Conservation (phyloP, 2,888 invertebrate genomes). For the Stenolophus ochropezus region DNA sequence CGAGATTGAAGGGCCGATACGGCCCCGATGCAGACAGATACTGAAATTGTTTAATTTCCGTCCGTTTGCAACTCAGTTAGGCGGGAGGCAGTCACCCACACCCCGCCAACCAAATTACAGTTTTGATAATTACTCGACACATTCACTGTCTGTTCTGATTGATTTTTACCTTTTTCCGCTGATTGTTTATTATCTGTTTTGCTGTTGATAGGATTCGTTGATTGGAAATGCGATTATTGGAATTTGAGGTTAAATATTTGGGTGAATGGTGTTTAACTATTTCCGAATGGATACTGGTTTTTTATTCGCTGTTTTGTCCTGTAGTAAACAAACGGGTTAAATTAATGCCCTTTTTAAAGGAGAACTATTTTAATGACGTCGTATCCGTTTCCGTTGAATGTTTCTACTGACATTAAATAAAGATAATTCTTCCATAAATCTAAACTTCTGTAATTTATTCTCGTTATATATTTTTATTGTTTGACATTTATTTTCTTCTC, state of each 20-base stretch:
- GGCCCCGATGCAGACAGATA: conserved; percentile 32
- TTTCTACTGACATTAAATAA: background rate
- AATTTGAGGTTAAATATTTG: conserved; percentile 14
- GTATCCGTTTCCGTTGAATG: background rate
- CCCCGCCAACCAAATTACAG: conserved; percentile 34
- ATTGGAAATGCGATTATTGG: conserved; percentile 24
- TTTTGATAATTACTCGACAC: conserved; percentile 43
- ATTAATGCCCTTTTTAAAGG: background rate
- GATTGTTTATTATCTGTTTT: conserved; percentile 26
- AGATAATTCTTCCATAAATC: background rate
- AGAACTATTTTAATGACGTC: background rate
- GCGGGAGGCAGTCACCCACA: background rate
- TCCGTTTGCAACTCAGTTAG: conserved; percentile 16
- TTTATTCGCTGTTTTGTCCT: background rate
- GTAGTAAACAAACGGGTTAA: background rate
- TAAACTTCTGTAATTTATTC: background rate
- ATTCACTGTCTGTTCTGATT: conserved; percentile 27
- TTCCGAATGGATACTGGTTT: background rate
- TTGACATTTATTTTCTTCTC: background rate
- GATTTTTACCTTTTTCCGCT: conserved; percentile 38
- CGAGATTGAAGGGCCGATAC: conserved; percentile 36
- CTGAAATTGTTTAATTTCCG: conserved; percentile 53
- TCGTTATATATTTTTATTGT: background rate
- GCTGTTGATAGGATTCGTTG: background rate
- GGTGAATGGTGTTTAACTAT: background rate